Evolutionary conservation across 1,140 invertebrate species (phyloP), one percentile per base, ranked within the genome.

Genomic region (Camponotus vicinus): DNA sequence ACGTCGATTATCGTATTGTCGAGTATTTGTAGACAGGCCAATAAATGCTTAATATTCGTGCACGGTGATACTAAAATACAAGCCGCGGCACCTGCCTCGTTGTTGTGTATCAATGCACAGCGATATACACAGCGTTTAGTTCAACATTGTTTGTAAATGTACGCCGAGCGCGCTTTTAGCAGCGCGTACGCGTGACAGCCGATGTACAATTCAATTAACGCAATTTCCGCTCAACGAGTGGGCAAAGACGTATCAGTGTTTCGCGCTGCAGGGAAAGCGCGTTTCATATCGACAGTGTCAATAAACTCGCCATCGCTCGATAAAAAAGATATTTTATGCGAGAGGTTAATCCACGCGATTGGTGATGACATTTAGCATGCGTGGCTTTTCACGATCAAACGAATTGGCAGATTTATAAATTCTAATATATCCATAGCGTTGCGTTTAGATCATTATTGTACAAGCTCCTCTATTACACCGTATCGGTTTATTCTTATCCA

Each of bases 161-260:
- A 37, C 76, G 52, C 52, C 76, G 52, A 45, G 27, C 76, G 84
- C 55, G 84, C 77, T 82, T 80, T 82, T 85, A 85, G 55, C 64
- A 34, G 84, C 64, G 49, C 66, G 52, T 69, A 85, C 67, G 77
- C 76, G 84, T 69, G 52, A 78, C 64, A 49, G 61, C 63, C 77
- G 61, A 67, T 79, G 84, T 79, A 69, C 84, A 85, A 85, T 80
- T 85, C 75, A 80, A 85, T 85, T 79, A 79, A 85, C 84, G 84
- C 77, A 66, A 85, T 85, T 80, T 32, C 61, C 37, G 27, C n/a
- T 32, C 8, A 5, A 45, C 69, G 57, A 83, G 40, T 75, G 69
- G 69, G 69, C 49, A 59, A 61, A 83, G 69, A 75, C 79, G 79
- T 83, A 83, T 83, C 79, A 83, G 69, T 73, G 61, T 83, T 75